These are phyloP conservation scores for Capitella teleta DNA, from an alignment of 1,140 invertebrate genomes.

Conservation along the genomic window DNA sequence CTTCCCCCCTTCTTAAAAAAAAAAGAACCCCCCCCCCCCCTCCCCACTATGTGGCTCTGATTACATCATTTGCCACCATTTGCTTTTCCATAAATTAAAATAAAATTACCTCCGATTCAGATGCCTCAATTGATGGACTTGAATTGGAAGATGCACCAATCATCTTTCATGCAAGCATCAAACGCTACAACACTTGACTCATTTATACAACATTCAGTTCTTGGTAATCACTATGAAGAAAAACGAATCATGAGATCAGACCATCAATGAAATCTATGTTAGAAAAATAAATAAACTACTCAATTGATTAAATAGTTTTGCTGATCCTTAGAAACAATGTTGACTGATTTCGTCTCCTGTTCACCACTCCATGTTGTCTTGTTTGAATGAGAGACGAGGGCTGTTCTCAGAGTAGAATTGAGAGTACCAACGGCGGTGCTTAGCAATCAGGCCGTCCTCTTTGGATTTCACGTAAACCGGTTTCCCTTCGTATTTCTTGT, in stretches of 20 bases:
- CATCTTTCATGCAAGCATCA: not conserved
- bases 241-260: not conserved
- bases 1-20: too few species aligned
- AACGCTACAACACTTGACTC: not conserved
- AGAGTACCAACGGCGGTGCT: constrained; percentile 68
- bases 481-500: constrained; percentile 61
- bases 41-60: too few species aligned
- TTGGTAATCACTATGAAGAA: not conserved
- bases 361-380: constrained; percentile 38
- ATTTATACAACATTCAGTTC: not conserved
- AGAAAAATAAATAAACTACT: not conserved
- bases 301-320: not conserved
- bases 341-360: not conserved
- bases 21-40: too few species aligned
- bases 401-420: constrained; percentile 78
- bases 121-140: too few species aligned
- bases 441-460: constrained; percentile 59
- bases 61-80: too few species aligned
- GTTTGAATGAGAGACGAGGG: constrained; percentile 41
- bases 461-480: constrained; percentile 56
- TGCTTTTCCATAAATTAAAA: too few species aligned
- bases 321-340: not conserved
- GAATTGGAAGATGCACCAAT: too few species aligned
- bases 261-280: not conserved
- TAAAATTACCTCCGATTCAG: too few species aligned